phyloP scores from a whole-genome alignment of 2,888 invertebrate species.

The Schizaphis graminum region DNA sequence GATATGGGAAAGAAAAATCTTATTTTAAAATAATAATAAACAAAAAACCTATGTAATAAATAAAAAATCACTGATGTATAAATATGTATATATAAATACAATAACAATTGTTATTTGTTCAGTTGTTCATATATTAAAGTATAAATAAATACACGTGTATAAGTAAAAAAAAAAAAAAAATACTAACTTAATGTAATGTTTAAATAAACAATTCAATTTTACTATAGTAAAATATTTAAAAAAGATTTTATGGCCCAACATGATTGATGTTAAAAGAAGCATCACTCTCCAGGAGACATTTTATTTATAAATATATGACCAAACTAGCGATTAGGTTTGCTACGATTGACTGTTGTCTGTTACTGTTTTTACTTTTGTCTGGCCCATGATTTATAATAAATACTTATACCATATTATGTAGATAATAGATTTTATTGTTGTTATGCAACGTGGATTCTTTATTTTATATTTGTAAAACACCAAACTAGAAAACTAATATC shows the following conservation, averaged over 20 bases:
- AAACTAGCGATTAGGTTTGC: not conserved
- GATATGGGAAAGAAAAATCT: too few species aligned
- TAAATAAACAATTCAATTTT: not conserved
- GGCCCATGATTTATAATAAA: not conserved
- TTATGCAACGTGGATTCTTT: not conserved
- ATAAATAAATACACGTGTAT: not conserved
- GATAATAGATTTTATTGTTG: not conserved
- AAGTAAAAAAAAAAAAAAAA: not conserved
- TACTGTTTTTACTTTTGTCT: not conserved
- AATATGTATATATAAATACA: not conserved
- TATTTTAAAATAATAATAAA: too few species aligned
- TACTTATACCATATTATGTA: not conserved
- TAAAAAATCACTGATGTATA: not conserved
- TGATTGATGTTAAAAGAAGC: slow-evolving; percentile 18
- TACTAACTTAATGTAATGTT: not conserved
- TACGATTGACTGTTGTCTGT: not conserved
- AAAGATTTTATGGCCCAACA: not conserved
- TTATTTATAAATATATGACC: slow-evolving; percentile 17
- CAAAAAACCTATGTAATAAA: not conserved
- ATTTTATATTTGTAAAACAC: not conserved
- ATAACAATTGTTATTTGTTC: not conserved
- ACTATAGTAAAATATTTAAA: slow-evolving; percentile 11
- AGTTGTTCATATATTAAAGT: not conserved
- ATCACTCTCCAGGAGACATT: slow-evolving; percentile 15
- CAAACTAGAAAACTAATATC: not conserved